phyloP scores from a whole-genome alignment of 92 coral and sea anemone genomes.

The Actinernus sp. region DNA sequence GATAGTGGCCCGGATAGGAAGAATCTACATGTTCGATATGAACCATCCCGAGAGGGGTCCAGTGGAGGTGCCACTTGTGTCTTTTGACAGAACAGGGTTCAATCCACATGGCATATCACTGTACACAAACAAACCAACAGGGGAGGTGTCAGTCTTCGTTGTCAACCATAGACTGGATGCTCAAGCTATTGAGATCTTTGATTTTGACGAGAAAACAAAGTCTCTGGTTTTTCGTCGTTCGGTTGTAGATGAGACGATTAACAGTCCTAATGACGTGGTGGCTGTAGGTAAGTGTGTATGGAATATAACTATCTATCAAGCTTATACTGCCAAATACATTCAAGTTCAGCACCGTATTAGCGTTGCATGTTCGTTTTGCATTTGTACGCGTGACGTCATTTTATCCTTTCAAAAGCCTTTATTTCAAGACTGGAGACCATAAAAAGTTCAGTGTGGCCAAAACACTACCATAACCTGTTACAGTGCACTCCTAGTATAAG shows the following conservation, averaged over 20 bases:
- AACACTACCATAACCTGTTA: too few relatives aligned
- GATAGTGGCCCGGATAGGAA: slow-evolving; percentile 58
- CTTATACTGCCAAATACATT: too few relatives aligned
- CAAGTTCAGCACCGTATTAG: too few relatives aligned
- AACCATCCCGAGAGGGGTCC: slow-evolving; percentile 55
- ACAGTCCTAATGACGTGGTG: slow-evolving; percentile 68
- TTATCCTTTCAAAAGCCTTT: too few relatives aligned
- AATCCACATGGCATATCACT: slow-evolving; percentile 79
- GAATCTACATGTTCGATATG: slow-evolving; percentile 51
- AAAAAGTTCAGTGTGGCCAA: too few relatives aligned
- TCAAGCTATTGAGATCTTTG: slow-evolving; percentile 79
- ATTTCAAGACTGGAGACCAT: too few relatives aligned
- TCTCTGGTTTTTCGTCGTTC: slow-evolving; percentile 64
- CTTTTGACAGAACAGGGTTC: slow-evolving; percentile 67
- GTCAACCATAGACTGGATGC: slow-evolving; percentile 71
- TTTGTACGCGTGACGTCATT: too few relatives aligned
- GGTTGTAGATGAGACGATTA: slow-evolving; percentile 59
- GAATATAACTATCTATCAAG: neutral
- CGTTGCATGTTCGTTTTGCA: too few relatives aligned
- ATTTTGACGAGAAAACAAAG: slow-evolving; percentile 60
- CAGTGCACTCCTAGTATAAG: too few relatives aligned
- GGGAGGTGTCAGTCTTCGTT: slow-evolving; percentile 67
- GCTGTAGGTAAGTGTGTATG: slow-evolving; percentile 67
- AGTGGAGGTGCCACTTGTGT: slow-evolving; percentile 39
- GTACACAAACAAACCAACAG: slow-evolving; percentile 60